Conservation (phyloP, 2,888 invertebrate genomes). For the Lissocephala sabroskyi region DNA sequence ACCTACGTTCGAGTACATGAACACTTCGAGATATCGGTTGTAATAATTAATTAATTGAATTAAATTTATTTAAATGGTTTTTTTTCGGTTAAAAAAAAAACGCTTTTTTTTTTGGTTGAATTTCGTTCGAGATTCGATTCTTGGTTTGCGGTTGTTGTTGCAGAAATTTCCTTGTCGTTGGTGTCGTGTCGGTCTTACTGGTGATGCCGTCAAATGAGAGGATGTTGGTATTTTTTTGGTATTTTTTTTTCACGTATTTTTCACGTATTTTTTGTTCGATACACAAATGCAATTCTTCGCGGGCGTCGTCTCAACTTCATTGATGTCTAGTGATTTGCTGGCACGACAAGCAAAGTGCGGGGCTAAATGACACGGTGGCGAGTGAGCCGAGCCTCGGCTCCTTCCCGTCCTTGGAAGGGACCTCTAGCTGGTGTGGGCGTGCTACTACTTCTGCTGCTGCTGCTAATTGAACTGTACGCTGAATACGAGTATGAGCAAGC, state of each 20-base stretch:
- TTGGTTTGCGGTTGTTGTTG: conserved; percentile 13
- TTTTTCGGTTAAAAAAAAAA: too few species aligned
- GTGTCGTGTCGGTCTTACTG: conserved; percentile 14
- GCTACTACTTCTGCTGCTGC: conserved; percentile 12
- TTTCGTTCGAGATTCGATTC: not conserved
- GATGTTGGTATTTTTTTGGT: conserved; percentile 22
- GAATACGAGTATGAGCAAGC: too few species aligned
- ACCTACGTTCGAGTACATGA: conserved; percentile 62
- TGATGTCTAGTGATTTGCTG: conserved; percentile 54
- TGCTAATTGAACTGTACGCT: too few species aligned
- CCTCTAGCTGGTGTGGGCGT: conserved; percentile 14
- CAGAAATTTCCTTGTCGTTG: conserved; percentile 12
- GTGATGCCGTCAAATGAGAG: conserved; percentile 18
- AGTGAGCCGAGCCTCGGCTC: too few species aligned
- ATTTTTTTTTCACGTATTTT: conserved; percentile 12
- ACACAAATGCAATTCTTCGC: conserved; percentile 62
- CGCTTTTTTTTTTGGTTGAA: conserved; percentile 13
- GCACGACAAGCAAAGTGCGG: conserved; percentile 63
- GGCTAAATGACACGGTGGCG: too few species aligned
- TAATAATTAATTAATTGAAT: conserved; percentile 56
- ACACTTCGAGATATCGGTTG: conserved; percentile 58
- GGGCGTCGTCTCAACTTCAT: conserved; percentile 56
- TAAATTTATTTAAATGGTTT: conserved; percentile 49
- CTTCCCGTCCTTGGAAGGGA: too few species aligned
- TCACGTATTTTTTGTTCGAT: conserved; percentile 29